These are phyloP conservation scores for Cheilosia pagana DNA, from an alignment of 2,888 invertebrate genomes.

Conservation along the genomic window DNA sequence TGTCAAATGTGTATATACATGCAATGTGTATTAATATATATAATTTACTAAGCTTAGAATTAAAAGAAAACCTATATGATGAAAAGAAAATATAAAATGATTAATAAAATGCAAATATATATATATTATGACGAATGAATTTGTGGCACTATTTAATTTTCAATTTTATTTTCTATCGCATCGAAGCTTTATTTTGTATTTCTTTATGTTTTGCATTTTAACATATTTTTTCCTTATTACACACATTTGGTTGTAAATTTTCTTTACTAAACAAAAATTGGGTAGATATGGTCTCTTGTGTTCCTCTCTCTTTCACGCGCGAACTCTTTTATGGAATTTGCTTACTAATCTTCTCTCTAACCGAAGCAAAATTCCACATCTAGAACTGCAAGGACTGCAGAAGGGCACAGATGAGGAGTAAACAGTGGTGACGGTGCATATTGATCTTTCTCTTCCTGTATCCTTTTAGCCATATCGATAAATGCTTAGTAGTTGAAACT, in stretches of 20 bases:
- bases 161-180: slow-evolving; percentile 45
- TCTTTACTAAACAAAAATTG: slow-evolving; percentile 40
- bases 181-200: slow-evolving; percentile 33
- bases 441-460: slow-evolving; percentile 31
- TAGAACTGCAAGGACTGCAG: neutral
- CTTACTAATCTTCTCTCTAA: slow-evolving; percentile 39
- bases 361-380: slow-evolving; percentile 6
- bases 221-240: slow-evolving; percentile 26
- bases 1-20: slow-evolving; percentile 66
- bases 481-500: slow-evolving; percentile 75
- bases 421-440: slow-evolving; percentile 37
- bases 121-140: slow-evolving; percentile 72
- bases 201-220: slow-evolving; percentile 49
- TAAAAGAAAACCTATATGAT: slow-evolving; percentile 36
- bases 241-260: slow-evolving; percentile 30
- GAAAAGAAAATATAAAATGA: slow-evolving; percentile 58
- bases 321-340: slow-evolving; percentile 5
- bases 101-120: slow-evolving; percentile 71
- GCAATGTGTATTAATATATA: slow-evolving; percentile 51
- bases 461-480: slow-evolving; percentile 62
- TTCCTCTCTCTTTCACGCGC: slow-evolving; percentile 33
- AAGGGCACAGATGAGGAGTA: slow-evolving; percentile 24
- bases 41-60: slow-evolving; percentile 62
- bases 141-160: slow-evolving; percentile 71
- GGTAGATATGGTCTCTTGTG: slow-evolving; percentile 42